Evolutionary conservation across 2,113 vertebrate genomes (phyloP), one percentile per base, ranked within the genome.

Genomic region (Anguilla japonica): DNA sequence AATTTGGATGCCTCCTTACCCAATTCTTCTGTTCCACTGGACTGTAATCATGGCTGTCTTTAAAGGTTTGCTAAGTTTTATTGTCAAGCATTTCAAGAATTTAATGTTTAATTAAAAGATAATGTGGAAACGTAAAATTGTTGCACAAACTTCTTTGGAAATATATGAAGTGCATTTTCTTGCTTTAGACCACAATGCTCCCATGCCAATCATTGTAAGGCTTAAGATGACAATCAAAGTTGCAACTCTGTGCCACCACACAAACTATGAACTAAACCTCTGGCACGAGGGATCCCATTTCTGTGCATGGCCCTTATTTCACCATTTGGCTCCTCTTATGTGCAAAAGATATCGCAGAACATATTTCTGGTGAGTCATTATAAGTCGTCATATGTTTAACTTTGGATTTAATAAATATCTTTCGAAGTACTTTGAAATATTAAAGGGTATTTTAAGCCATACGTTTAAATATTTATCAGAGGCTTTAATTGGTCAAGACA

Each of bases 391-490:
- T 41, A 82, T 82, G 11, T 40, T 29, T 56, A 41, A 63, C 13
- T 84, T 26, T 40, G 57, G 60, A 84, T 67, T 60, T 67, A 83
- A 57, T 83, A 84, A 63, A 84, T 63, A 46, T 83, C 57, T 83
- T 83, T 83, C 26, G 63, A 84, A 60, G 56, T 63, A 39, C 41
- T n/a, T 67, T 84, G 83, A 84, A 84, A 84, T 84, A 84, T 84
- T 84, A 67, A 84, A 84, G 83, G 83, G 40, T 84, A 84, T 84
- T 57, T 84, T 84, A 82, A 63, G 83, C 83, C 40, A 39, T 63
- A 34, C 67, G 34, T 84, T 84, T 67, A 84, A 84, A 63, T 84
- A 84, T 84, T 84, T 84, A 84, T 84, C 40, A 84, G 18, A 60
- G 40, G 22, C 29, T 84, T 84, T 39, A 84, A 84, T 63, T 84